Evolutionary conservation across 2,797 vertebrate species (phyloP).

Genomic region (Melanogrammus aeglefinus): DNA sequence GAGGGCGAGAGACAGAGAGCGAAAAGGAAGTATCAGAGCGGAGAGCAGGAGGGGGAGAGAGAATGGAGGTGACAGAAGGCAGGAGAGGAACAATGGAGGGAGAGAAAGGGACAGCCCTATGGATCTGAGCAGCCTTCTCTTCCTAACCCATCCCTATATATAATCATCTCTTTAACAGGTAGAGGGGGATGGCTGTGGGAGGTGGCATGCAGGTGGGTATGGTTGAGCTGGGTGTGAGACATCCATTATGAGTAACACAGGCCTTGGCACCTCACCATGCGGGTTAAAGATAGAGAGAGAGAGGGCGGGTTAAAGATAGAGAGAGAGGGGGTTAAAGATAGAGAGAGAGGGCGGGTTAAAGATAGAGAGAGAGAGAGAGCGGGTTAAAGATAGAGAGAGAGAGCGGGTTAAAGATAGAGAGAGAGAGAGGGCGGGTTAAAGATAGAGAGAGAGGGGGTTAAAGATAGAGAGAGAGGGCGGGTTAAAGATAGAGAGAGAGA

Average conservation of each 20-base stretch:
- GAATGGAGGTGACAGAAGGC: slow-evolving; percentile 6
- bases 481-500: slow-evolving; percentile 7
- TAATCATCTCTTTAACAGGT: slow-evolving; percentile 1
- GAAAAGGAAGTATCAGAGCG: too few species aligned
- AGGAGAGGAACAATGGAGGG: not conserved
- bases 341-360: too few species aligned
- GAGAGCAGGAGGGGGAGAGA: not conserved
- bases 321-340: slow-evolving; percentile 31
- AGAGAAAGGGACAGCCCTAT: not conserved
- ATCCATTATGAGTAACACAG: slow-evolving; percentile 22
- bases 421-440: slow-evolving; percentile 20
- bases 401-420: slow-evolving; percentile 31
- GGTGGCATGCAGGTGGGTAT: not conserved
- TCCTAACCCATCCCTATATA: not conserved
- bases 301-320: slow-evolving; percentile 24
- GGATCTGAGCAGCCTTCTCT: not conserved
- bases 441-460: not conserved
- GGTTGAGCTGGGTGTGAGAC: not conserved
- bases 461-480: slow-evolving; percentile 34
- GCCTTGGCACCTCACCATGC: slow-evolving; percentile 25
- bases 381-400: slow-evolving; percentile 31
- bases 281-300: slow-evolving; percentile 9
- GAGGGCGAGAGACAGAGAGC: slow-evolving; percentile 8
- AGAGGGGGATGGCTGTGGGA: not conserved
- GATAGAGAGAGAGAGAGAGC: too few species aligned